Evolutionary conservation across 2,888 invertebrate genomes (phyloP), one percentile per base, ranked within the genome.

Genomic region (Heliconius sara): DNA sequence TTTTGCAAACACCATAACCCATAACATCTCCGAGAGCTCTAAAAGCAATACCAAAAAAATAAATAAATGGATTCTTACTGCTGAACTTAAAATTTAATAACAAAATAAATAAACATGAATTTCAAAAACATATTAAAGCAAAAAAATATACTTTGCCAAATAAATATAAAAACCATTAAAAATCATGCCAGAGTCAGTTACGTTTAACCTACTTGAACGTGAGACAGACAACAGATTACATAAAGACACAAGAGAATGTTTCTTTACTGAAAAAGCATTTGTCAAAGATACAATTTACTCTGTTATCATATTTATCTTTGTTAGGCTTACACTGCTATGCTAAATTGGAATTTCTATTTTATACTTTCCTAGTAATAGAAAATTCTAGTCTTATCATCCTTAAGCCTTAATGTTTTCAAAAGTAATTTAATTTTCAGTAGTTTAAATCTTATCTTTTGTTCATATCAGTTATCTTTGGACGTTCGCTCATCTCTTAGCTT

Each of bases 1-100:
- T 87, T 95, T 93, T 5, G 94, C 88, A 76, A 98, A 89, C 57
- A 98, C 95, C 97, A 96, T 96, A 0, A 83, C 87, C 97, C 97
- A 98, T 75, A 98, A 91, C 85, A 98, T 98, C 88, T 98, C 97
- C 0, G 98, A 97, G 27, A 98, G 91, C 90, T 98, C 97, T 97
- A 88, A 27, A 80, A 79, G 43, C 47, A 71, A 75, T 27, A 27
- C 10, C 34, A 6, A 7, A 63, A 63, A n/a, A 10, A 63, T 12
- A 39, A 12, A 4, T 60, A 60, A 25, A 60, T 25, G 12, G 12
- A 12, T 60, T 60, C n/a, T 12, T n/a, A 60, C n/a, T 25, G 60
- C 25, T 25, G 39, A n/a, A 12, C n/a, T 60, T 25, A 60, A 60
- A n/a, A n/a, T 12, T 60, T n/a, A n/a, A n/a, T 60, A 19, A 52